Evolutionary conservation across 2,888 invertebrate species (phyloP), one percentile per base, ranked within the genome.

Genomic region (Cosmia trapezina): DNA sequence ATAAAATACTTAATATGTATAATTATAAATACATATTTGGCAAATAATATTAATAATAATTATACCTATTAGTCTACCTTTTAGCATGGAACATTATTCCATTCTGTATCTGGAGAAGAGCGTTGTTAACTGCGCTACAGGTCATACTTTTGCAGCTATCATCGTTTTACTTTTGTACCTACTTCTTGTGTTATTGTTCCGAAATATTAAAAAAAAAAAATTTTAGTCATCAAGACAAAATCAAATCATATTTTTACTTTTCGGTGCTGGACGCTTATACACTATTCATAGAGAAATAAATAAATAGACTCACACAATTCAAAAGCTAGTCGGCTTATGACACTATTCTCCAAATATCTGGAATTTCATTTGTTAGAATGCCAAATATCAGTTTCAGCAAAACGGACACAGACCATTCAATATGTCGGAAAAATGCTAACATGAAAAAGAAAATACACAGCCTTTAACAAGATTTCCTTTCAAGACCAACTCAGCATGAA

Each of bases 311-410:
- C 4, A 12, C 33, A 47, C 5, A 37, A 53, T 17, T 28, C 0
- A n/a, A 28, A 2, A 59, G 22, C 17, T 43, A 45, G 45, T 67
- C 33, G 67, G 74, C 43, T n/a, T 2, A 45, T 33, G 19, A 22
- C 59, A 12, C 5, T 6, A 17, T 57, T 56, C 49, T 68, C 8
- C 19, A 37, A 73, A 47, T 47, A 37, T 28, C 37, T 59, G 12
- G 37, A 45, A 22, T 41, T n/a, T 76, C 7, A 33, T 17, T 54
- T 43, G 33, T 60, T 43, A 47, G 14, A 8, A 28, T 22, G 43
- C 8, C 43, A 33, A 77, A 66, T 77, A 72, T 75, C 56, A 53
- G 8, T 53, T 57, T 77, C 78, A 73, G 73, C 73, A 77, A 54
- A 59, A 54, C 54, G 78, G 51, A 54, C n/a, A n/a, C 62, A 54